Base-by-base conservation (phyloP, 2,797 vertebrate species). In the Girardinus metallicus region DNA sequence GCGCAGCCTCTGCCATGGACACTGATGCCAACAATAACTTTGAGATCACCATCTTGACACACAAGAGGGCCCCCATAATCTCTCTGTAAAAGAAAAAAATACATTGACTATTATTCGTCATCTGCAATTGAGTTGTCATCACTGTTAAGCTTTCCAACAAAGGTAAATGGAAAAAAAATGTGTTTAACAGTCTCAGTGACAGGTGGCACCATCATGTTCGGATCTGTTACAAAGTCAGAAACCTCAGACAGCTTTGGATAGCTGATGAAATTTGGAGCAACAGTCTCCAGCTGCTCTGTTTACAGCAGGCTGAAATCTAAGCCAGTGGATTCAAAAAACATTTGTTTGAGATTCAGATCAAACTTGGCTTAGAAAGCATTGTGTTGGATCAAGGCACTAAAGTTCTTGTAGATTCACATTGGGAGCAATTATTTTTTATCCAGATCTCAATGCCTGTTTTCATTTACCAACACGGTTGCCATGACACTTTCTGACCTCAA, bases 21-120 rank as follows among this genome's bases (percentile, higher is more conserved):
- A 57, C 99, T 99, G 62, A 99, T 97, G 18, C 99, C 99, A 62
- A 97, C 94, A 29, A 99, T 96, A 73, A 99, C 96, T 91, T 95
- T 97, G 92, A 97, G 96, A 71, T 96, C 97, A 39, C 97, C 97
- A 34, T 99, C 97, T 89, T 97, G 97, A 89, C 98, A 99, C 80
- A 99, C 96, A 74, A 99, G 94, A 12, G 99, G 98, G 73, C 99
- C 98, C 1, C 99, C 99, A 15, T 99, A 99, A 95, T 99, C 99
- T 85, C 97, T 88, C 98, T 99, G 91, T 73, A 86, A 89, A 80
- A 91, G 47, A 39, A 62, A 49, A 46, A 83, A 60, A 89, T 11
- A 68, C 26, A 83, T 12, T 23, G 21, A 73, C 79, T 44, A 60
- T 84, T 84, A 83, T 49, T 47, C n/a, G 64, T 29, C 1, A 1